Evolutionary conservation across 1,140 invertebrate genomes (phyloP).

Genomic region (Fopius arisanus): DNA sequence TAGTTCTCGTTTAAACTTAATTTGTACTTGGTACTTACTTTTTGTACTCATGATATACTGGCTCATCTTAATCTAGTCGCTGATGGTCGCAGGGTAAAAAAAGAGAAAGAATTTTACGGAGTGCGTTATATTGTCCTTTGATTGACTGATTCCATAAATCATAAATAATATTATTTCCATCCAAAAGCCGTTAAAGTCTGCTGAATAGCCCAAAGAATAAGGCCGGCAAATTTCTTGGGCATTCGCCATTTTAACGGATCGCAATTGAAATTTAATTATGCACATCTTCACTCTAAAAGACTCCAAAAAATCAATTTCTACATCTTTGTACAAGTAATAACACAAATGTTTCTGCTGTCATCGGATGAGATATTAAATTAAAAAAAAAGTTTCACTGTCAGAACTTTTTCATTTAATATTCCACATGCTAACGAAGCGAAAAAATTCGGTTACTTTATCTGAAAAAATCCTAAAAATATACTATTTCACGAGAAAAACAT

Average conservation of each 20-base stretch:
- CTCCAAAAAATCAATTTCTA: background rate
- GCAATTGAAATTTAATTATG: background rate
- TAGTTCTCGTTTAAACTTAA: background rate
- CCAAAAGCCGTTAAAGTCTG: background rate
- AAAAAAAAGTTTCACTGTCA: background rate
- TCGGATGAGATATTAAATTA: background rate
- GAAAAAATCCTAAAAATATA: background rate
- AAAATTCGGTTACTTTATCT: background rate
- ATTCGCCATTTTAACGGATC: background rate
- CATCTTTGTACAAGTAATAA: too few relatives aligned
- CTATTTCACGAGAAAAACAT: background rate
- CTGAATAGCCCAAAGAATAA: background rate
- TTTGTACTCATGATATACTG: background rate
- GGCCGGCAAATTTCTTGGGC: background rate
- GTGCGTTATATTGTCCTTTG: background rate
- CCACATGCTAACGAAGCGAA: background rate
- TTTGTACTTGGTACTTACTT: background rate
- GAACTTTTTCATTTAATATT: background rate
- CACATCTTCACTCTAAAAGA: background rate
- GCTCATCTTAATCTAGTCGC: background rate
- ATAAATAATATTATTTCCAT: background rate
- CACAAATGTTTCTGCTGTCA: background rate
- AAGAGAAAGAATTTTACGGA: background rate
- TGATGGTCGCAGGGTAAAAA: background rate
- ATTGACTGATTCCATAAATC: background rate